Evolutionary conservation across 2,888 invertebrate species (phyloP).

Genomic region (Thelaira solivaga): DNA sequence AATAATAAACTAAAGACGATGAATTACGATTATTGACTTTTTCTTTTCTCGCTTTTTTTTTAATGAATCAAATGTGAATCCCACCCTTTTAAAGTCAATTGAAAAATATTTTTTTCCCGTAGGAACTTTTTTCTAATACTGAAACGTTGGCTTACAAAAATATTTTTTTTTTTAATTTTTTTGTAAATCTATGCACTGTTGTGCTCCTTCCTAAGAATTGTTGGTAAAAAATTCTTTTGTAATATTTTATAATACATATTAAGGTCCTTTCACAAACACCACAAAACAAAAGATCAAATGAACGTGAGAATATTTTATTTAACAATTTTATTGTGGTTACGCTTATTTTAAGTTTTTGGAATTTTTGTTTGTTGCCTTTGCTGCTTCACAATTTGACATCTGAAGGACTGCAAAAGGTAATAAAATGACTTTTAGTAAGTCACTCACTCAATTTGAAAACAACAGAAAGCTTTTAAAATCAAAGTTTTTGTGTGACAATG

Average conservation of each 20-base stretch:
- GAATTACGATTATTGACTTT: conserved; percentile 53
- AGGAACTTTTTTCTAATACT: neutral
- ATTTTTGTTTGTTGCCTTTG: neutral
- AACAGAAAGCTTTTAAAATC: no score
- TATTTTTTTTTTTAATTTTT: no score
- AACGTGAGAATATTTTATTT: conserved; percentile 53
- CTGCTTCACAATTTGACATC: no score
- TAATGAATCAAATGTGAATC: conserved; percentile 6
- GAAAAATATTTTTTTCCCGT: neutral
- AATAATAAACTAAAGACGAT: conserved; percentile 34
- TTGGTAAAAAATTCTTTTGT: no score
- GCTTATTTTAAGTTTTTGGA: conserved; percentile 7
- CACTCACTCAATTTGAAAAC: no score
- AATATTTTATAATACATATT: neutral
- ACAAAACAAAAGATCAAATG: neutral
- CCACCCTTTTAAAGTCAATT: conserved; percentile 13
- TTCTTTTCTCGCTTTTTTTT: no score
- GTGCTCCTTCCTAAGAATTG: no score
- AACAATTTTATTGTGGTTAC: conserved; percentile 34
- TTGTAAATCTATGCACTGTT: no score
- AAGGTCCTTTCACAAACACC: neutral
- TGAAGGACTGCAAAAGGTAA: no score
- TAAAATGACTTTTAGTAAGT: no score
- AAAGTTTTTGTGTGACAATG: no score
- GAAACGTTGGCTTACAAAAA: no score